Evolutionary conservation across 2,888 invertebrate genomes (phyloP).

Genomic region (Machimus rusticus): DNA sequence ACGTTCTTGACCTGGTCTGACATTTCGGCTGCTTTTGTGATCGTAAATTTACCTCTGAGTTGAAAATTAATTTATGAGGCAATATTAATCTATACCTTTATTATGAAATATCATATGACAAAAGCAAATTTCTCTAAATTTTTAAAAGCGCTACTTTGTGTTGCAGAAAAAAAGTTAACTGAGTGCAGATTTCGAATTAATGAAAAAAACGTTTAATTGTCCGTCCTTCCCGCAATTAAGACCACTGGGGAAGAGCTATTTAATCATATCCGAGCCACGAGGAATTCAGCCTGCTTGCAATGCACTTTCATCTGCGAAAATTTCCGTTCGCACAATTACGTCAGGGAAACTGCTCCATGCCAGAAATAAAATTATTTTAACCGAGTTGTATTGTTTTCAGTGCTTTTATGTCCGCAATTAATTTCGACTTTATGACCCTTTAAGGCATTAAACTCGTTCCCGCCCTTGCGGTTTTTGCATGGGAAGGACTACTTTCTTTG

Average conservation of each 20-base stretch:
- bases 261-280: not conserved
- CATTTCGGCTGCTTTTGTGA: too few relatives aligned
- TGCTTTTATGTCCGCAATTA: conserved; percentile 44
- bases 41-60: too few relatives aligned
- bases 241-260: not conserved
- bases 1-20: too few relatives aligned
- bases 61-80: not conserved
- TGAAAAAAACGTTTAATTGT: not conserved
- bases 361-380: not conserved
- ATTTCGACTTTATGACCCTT: conserved; percentile 44
- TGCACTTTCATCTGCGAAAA: not conserved
- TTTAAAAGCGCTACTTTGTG: not conserved
- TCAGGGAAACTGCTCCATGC: not conserved
- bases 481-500: not conserved
- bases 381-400: not conserved
- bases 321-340: not conserved
- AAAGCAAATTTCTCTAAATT: not conserved
- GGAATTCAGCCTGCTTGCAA: not conserved
- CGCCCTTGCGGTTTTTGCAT: conserved; percentile 17
- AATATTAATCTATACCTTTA: not conserved
- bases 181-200: not conserved
- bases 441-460: conserved; percentile 41
- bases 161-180: not conserved
- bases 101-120: too few relatives aligned
- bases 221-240: not conserved